Percentiles rank a stretch among this genome's conserved stretches.
phyloP scores from a whole-genome alignment of 1,140 invertebrate species.

The Caenorhabditis brenneri region DNA sequence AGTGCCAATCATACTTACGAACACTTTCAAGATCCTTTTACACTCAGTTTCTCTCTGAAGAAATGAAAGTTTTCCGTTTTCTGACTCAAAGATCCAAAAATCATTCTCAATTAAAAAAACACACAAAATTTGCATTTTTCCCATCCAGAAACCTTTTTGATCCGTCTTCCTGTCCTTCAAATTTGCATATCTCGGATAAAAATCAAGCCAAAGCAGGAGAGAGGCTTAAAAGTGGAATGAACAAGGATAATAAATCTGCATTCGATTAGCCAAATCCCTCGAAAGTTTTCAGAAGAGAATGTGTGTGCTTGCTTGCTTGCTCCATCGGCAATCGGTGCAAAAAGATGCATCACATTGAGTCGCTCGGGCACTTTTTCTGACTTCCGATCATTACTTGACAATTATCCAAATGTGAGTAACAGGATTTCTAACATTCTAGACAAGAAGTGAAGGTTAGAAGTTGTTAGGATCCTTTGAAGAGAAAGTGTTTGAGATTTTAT shows the following conservation, averaged over 20 bases:
- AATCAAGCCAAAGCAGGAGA: neutral
- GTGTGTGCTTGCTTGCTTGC: neutral
- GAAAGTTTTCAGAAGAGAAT: neutral
- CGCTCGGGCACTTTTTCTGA: neutral
- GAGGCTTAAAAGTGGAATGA: neutral
- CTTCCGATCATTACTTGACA: constrained; percentile 24
- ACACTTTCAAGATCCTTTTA: neutral
- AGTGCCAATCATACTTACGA: neutral
- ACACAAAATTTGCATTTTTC: neutral
- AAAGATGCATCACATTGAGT: constrained; percentile 20
- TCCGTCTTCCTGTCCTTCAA: neutral
- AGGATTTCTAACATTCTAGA: neutral
- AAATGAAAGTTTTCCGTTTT: neutral
- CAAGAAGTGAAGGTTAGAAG: neutral
- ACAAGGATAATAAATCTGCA: constrained; percentile 38
- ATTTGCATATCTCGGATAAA: constrained; percentile 21
- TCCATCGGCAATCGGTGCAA: neutral
- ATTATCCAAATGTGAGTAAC: neutral
- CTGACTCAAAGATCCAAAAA: neutral
- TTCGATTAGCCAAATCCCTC: constrained; percentile 33
- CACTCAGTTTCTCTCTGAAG: neutral
- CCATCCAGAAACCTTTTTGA: neutral
- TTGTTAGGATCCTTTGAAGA: no score
- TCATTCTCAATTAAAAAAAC: neutral
- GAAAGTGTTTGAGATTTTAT: no score